Conservation (phyloP, 2,113 vertebrate genomes). For the Thinocorus orbignyianus region DNA sequence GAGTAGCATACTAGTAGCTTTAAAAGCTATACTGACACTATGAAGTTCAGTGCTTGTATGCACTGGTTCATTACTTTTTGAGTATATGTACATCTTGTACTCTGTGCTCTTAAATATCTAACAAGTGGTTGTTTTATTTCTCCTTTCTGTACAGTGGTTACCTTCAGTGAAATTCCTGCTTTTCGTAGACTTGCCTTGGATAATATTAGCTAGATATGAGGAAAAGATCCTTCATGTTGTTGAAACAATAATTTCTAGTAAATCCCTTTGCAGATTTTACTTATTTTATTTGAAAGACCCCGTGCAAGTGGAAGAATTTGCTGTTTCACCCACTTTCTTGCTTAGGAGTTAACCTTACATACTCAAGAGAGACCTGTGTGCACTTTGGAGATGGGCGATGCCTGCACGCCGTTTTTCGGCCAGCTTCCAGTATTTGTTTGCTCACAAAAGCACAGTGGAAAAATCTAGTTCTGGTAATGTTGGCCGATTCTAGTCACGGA, state of each 20-base stretch:
- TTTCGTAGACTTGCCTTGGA: neutral
- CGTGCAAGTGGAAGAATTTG: neutral
- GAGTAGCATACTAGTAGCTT: neutral
- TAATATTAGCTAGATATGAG: neutral
- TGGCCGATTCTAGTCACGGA: neutral
- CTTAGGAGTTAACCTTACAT: neutral
- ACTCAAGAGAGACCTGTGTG: neutral
- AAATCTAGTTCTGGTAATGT: neutral
- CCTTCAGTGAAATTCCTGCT: neutral
- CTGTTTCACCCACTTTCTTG: neutral
- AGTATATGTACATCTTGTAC: neutral
- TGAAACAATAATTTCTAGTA: neutral
- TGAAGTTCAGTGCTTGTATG: neutral
- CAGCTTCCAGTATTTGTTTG: neutral
- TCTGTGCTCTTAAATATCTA: neutral
- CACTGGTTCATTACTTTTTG: neutral
- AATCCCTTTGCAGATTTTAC: neutral
- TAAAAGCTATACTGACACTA: neutral
- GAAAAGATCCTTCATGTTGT: neutral
- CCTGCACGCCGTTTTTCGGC: neutral
- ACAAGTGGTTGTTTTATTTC: neutral
- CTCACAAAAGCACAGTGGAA: neutral
- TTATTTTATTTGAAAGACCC: neutral
- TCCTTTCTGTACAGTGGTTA: neutral
- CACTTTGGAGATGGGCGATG: neutral